Evolutionary conservation across 2,113 vertebrate genomes (phyloP).

Genomic region (Oncorhynchus masou): DNA sequence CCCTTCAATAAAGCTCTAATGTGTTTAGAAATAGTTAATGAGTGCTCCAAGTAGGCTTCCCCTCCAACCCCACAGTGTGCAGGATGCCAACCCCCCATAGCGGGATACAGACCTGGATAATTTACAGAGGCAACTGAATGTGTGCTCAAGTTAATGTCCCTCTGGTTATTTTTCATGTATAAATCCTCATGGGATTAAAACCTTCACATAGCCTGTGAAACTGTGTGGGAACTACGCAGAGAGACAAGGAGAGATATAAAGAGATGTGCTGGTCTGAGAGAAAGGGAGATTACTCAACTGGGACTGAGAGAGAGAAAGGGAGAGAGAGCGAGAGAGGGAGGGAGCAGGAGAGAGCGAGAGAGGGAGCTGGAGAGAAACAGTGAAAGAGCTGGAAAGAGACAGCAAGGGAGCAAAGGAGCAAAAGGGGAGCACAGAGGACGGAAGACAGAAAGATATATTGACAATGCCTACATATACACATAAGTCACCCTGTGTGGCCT

Average conservation of each 20-base stretch:
- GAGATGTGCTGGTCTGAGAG: constrained; percentile 5
- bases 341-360: neutral
- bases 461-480: constrained; percentile 80
- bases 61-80: neutral
- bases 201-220: no score
- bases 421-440: constrained; percentile 34
- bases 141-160: no score
- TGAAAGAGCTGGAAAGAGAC: neutral
- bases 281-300: constrained; percentile 39
- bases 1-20: constrained; percentile 21
- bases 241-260: constrained; percentile 14
- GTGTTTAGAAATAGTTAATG: constrained; percentile 37
- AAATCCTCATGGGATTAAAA: no score
- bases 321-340: neutral
- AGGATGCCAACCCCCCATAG: constrained; percentile 5
- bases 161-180: no score
- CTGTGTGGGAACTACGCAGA: constrained; percentile 1
- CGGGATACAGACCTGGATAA: no score
- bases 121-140: no score
- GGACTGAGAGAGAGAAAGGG: neutral
- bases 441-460: constrained; percentile 81
- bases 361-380: constrained; percentile 2
- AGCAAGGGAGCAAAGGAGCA: neutral
- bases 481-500: constrained; percentile 77
- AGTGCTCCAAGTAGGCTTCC: neutral